Base-by-base conservation (phyloP, 1,140 invertebrate genomes). In the Rhyzopertha dominica region DNA sequence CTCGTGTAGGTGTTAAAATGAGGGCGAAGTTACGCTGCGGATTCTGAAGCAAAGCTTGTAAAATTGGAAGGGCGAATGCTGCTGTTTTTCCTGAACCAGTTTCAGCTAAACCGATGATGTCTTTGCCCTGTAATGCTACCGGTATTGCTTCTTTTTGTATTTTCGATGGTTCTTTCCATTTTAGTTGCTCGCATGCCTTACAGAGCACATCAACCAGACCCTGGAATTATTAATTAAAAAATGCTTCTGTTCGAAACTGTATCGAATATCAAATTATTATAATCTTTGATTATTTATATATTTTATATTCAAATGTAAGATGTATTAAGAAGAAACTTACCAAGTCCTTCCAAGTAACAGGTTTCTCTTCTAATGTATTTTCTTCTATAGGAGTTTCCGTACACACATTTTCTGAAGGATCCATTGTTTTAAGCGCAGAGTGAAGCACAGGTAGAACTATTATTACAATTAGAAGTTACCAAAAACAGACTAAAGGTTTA, bases 41-140 rank as follows among this genome's bases (percentile, higher is more conserved):
- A 64, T 83, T 88, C 53, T 94, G 84, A 10, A 98, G 68, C 8
- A 98, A 67, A 0, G 84, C 75, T 63, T 99, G 95, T 8, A 99
- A 64, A 54, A 99, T 97, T 1, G 96, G 96, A 40, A 99, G 62
- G 1, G 92, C 92, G 74, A 99, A 99, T 0, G 96, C 92, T 20
- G 87, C 96, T 1, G 96, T 99, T 74, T 99, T 99, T 10, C 96
- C 95, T 4, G 94, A 98, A 5, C 96, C 95, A 3, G 95, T 99
- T 74, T 98, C 95, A 1, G 95, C 95, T 35, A 98, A 70, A 13
- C 94, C 95, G 60, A 99, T 97, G 0, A 98, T 79, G 73, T 99
- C 95, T 71, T 87, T 88, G 72, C 93, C 93, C 76, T 90, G 70
- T 20, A 98, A 66, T 3, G 92, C 86, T 10, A 93, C 63, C 5